Evolutionary conservation across 1,140 invertebrate genomes (phyloP).

Genomic region (Ctenoplectra terminalis): DNA sequence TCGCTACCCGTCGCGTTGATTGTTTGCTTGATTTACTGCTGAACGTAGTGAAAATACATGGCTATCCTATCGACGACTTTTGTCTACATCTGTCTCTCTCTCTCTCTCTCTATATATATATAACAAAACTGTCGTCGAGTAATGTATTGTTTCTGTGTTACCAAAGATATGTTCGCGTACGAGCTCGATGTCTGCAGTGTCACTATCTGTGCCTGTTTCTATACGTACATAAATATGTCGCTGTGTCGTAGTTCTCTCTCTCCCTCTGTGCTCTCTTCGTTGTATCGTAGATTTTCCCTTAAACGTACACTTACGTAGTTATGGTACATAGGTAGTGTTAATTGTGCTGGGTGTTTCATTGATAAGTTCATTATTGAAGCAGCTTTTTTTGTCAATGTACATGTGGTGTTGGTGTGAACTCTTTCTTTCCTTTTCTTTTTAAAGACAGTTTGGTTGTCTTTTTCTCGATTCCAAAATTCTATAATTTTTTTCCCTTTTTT

Average conservation of each 20-base stretch:
- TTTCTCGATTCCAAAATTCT: too few relatives aligned
- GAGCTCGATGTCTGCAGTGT: constrained; percentile 80
- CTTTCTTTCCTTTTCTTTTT: not conserved
- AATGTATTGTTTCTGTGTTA: constrained; percentile 67
- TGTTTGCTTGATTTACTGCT: constrained; percentile 65
- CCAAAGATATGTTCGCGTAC: constrained; percentile 66
- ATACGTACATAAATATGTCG: constrained; percentile 55
- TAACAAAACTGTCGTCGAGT: constrained; percentile 54
- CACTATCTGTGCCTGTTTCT: constrained; percentile 69
- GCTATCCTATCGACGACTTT: constrained; percentile 50
- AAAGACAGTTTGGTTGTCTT: too few relatives aligned
- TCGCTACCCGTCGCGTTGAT: constrained; percentile 57
- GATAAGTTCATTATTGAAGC: not conserved
- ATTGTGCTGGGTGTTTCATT: not conserved
- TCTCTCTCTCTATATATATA: too few relatives aligned
- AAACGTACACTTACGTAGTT: constrained; percentile 4
- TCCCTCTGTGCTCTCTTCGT: not conserved
- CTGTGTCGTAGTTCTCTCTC: too few relatives aligned
- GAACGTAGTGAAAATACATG: constrained; percentile 59
- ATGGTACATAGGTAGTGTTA: not conserved
- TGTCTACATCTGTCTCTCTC: constrained; percentile 18
- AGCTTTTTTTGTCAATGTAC: not conserved
- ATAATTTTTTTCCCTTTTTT: too few relatives aligned
- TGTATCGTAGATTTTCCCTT: constrained; percentile 35
- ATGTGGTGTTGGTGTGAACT: too few relatives aligned